phyloP scores from a whole-genome alignment of 2,888 invertebrate genomes.

The Andrena marginata region DNA sequence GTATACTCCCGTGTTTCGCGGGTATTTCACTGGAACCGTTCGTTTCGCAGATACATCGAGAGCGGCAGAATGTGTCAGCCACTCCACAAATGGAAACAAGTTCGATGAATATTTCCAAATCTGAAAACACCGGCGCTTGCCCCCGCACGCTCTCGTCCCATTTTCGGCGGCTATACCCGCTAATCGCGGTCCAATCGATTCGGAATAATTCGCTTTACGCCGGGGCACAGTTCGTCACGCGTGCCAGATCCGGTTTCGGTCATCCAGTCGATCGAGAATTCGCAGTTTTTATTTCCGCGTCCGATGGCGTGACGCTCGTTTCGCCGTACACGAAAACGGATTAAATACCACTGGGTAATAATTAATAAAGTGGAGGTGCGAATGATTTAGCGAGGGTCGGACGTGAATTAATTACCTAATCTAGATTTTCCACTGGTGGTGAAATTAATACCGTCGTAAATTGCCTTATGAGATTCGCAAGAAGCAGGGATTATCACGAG shows the following conservation, averaged over 20 bases:
- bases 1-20: no score
- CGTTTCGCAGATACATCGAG: no score
- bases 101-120: conserved; percentile 32
- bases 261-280: background rate
- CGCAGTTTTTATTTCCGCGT: conserved; percentile 4
- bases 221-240: conserved; percentile 5
- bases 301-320: background rate
- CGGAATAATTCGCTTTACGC: conserved; percentile 35
- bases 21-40: no score
- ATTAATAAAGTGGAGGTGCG: conserved; percentile 24
- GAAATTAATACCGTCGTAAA: no score
- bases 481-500: no score
- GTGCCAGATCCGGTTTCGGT: conserved; percentile 26
- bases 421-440: no score
- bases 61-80: no score
- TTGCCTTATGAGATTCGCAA: no score
- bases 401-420: background rate
- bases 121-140: conserved; percentile 7
- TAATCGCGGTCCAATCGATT: conserved; percentile 34
- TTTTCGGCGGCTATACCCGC: background rate
- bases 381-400: conserved; percentile 5
- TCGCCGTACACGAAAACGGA: background rate
- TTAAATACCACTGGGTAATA: conserved; percentile 29
- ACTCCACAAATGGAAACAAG: no score
- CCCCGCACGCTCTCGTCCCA: conserved; percentile 17